Base-by-base conservation (phyloP, 2,797 vertebrate species). In the Cynopterus sphinx region DNA sequence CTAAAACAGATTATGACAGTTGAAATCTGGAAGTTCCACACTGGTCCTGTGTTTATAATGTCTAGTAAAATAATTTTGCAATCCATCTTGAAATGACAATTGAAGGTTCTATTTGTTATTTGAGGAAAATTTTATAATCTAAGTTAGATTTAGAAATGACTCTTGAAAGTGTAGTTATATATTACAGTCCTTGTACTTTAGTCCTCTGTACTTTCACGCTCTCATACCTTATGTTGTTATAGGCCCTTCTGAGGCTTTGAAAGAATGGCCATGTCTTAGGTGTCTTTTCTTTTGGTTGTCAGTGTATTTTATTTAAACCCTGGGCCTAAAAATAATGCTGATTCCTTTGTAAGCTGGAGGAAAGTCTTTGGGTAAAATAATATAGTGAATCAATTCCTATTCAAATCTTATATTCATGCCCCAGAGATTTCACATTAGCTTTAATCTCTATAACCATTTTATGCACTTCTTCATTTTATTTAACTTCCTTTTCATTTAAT, bases 401-500 rank as follows among this genome's bases (percentile, higher is more conserved):
- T 96, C 94, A 97, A 90, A 77, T 1, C 6, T 9, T 68, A 84
- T 73, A 90, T 87, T 95, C 87, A 77, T 96, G 65, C n/a, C 59
- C 59, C 9, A 46, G 70, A 85, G 91, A 28, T 89, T 94, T 73
- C 94, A 93, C 77, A 33, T 78, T 89, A 87, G 13, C 39, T 90
- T 92, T 95, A 39, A 78, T 57, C 77, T 90, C 22, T 81, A 41
- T 43, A 75, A 89, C n/a, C 61, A 93, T 73, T 95, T 87, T 85
- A 94, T 84, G n/a, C 5, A 87, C 49, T 82, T 43, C 53, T 94
- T 96, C 53, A 82, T 46, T 90, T 90, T 93, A 94, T 87, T 95
- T 96, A 95, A 88, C 53, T 87, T 82, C 31, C 49, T 70, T 95
- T 96, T 88, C 67, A 94, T 95, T 95, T 93, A 96, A 90, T 87